Evolutionary conservation across 1,140 invertebrate genomes (phyloP).

Genomic region (Bombus sylvicola): DNA sequence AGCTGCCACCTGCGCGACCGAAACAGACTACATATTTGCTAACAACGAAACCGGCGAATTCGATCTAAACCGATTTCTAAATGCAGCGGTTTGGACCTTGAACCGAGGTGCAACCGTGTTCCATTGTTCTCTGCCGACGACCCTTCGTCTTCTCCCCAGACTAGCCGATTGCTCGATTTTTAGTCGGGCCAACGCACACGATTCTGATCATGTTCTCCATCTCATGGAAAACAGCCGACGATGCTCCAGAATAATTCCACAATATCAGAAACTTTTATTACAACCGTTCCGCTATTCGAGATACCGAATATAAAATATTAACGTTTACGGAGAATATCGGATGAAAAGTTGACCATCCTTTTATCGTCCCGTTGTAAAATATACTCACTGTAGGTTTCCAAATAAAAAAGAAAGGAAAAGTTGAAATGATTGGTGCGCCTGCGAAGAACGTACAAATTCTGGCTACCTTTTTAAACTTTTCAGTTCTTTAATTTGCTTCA

Average conservation of each 20-base stretch:
- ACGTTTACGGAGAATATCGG: neutral
- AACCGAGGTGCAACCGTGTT: slow-evolving; percentile 65
- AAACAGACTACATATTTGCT: neutral
- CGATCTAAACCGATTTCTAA: slow-evolving; percentile 55
- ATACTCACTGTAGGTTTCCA: neutral
- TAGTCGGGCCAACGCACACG: slow-evolving; percentile 47
- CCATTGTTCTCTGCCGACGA: slow-evolving; percentile 70
- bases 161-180: slow-evolving; percentile 67
- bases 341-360: slow-evolving; percentile 11
- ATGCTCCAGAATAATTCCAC: slow-evolving; percentile 30
- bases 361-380: slow-evolving; percentile 27
- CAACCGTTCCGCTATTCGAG: neutral
- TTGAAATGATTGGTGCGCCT: neutral
- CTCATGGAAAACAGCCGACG: slow-evolving; percentile 46
- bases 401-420: neutral
- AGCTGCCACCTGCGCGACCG: slow-evolving; percentile 28
- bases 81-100: slow-evolving; percentile 60
- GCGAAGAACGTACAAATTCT: neutral
- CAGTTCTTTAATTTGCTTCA: neutral
- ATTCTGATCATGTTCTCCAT: slow-evolving; percentile 56
- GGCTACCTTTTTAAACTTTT: neutral
- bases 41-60: slow-evolving; percentile 32
- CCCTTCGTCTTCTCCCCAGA: slow-evolving; percentile 56
- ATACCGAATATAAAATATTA: slow-evolving; percentile 11
- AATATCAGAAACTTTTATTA: slow-evolving; percentile 38